Base-by-base conservation (phyloP, 2,888 invertebrate species). In the Pediacus dermestoides region DNA sequence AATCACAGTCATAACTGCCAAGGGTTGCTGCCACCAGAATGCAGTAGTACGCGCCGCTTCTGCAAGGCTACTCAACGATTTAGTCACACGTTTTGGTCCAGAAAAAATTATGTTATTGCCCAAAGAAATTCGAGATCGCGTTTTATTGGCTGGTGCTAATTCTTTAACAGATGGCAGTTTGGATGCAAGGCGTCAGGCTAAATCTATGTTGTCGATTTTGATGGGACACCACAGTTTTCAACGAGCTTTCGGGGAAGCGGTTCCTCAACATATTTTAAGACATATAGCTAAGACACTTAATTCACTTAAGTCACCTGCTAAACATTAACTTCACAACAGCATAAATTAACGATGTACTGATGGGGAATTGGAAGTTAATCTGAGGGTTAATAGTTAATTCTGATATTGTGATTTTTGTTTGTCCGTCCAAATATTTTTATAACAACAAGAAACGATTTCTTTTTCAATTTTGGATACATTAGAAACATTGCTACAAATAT, bases 81-180 rank as follows among this genome's bases (percentile, higher is more conserved):
- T 90, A 15, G 83, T 86, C 28, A 80, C 82, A 55, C 80, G 80
- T 39, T 71, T 86, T 50, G 90, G 93, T 3, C 75, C 85, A 1
- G 80, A 85, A 12, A 78, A 80, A 42, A 73, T 82, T 16, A 80
- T 89, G 55, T 80, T 89, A 56, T 74, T 89, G 61, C 78, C 83
- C 1, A 74, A 80, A 31, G 94, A 95, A 42, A 76, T 82, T 21
- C 80, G 88, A 30, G 86, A 90, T 57, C 81, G 50, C 39, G 25
- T 95, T 38, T 72, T 96, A 36, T 74, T 83, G 16, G 81, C 87
- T 1, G 85, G 86, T 1, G 89, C 92, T 0, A 87, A 87, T 61
- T 78, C 93, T 45, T 70, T 92, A 4, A 82, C 81, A 14, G 95
- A 96, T 65, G 89, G 90, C 11, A 86, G 84, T 63, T 77, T 89